phyloP scores from a whole-genome alignment of 2,113 vertebrate species.

The Saguinus midas region DNA sequence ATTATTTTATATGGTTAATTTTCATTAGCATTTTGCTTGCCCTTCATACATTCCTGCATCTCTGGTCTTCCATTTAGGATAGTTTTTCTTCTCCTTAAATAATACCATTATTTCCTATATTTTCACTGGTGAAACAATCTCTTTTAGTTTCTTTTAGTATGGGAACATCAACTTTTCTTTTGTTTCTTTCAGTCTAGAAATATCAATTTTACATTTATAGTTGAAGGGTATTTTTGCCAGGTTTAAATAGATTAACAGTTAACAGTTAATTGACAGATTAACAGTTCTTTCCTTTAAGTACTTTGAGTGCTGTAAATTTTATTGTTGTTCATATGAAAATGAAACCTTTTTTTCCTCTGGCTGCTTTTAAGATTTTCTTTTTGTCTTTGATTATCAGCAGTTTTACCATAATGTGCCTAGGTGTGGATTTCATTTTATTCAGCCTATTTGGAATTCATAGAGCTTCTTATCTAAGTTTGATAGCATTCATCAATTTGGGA shows the following conservation, averaged over 20 bases:
- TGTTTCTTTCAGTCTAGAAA: background rate
- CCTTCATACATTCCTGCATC: background rate
- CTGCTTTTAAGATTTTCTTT: slow-evolving; percentile 1
- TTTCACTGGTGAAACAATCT: background rate
- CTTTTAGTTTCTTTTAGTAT: background rate
- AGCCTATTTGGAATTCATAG: background rate
- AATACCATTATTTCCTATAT: background rate
- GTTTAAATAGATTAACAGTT: background rate
- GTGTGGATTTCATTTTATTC: background rate
- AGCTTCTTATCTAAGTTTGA: background rate
- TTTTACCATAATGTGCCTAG: background rate
- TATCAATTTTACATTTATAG: slow-evolving; percentile 1
- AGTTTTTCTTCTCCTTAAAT: background rate
- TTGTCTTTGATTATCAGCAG: background rate
- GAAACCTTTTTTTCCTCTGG: background rate
- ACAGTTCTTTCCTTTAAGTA: background rate
- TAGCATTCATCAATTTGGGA: background rate
- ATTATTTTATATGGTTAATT: background rate
- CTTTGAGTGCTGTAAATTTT: background rate
- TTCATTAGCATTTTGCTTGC: background rate
- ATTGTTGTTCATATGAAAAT: background rate
- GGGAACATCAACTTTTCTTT: background rate
- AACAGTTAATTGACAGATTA: background rate
- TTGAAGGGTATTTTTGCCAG: background rate
- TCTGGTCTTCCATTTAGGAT: background rate